Evolutionary conservation across 2,113 vertebrate species (phyloP), one percentile per base, ranked within the genome.

Genomic region (Hyperoodon ampullatus): DNA sequence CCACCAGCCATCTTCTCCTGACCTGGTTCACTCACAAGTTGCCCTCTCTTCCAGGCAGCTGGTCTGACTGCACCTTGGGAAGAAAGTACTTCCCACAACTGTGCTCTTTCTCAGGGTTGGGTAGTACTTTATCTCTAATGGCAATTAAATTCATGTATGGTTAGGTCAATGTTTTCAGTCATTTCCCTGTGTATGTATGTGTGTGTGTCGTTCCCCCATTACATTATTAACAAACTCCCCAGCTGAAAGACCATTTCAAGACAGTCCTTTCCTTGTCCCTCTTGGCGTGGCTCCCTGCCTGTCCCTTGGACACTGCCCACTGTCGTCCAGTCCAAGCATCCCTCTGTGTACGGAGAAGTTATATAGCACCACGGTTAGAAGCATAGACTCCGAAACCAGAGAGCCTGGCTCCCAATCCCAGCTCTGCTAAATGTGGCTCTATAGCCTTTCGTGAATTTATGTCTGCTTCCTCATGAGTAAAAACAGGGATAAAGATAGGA

Each of bases 21-120:
- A 8, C 14, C 30, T 74, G 47, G 16, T 26, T 74, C 70, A 19
- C 15, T 21, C 30, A 3, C 5, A 58, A 10, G 11, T 35, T 5
- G 0, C 63, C 24, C 75, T 3, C 15, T 88, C n/a, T n/a, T 93
- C 84, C 28, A 23, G 47, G 15, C 21, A 63, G 24, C 75, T 66
- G 24, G 35, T 2, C 6, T 7, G 3, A 6, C 7, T 8, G 1
- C 0, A 1, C 23, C 13, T 74, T 47, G 1, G 26, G 65, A 18
- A 81, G 60, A 65, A 93, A 50, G 13, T 75, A 90, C 7, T 90
- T 90, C 85, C 42, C 26, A 71, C 61, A 77, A 2, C 13, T 28
- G 0, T 42, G 11, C 28, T 71, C 7, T 58, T 84, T 83, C 63
- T 77, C 39, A 39, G 14, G 24, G 13, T 7, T n/a, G 39, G 68